Conservation (phyloP, 2,797 vertebrate species). For the Coregonus suidteri region DNA sequence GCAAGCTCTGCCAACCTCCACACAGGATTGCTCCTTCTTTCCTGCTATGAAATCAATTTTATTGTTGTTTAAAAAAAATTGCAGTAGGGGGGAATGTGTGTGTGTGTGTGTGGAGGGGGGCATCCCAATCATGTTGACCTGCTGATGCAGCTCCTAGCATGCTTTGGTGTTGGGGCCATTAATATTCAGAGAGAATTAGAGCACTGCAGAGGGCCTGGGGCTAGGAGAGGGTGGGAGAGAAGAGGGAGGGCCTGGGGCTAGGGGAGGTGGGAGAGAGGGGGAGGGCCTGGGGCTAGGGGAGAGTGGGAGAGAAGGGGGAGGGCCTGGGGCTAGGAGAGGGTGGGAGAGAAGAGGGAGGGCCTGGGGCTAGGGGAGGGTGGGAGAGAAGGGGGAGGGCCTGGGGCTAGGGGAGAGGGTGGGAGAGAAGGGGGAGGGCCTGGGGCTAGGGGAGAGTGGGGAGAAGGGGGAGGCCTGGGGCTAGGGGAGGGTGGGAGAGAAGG, state of each 20-base stretch:
- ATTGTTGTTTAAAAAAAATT: background rate
- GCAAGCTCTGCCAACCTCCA: too few species aligned
- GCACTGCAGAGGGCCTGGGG: conserved; percentile 30
- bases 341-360: too few species aligned
- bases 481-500: too few species aligned
- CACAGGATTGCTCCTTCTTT: too few species aligned
- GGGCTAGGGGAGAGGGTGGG: too few species aligned
- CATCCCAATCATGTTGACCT: background rate
- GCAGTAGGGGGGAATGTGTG: background rate
- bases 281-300: background rate
- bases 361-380: too few species aligned
- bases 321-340: too few species aligned
- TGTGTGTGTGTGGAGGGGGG: background rate
- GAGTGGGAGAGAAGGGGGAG: background rate
- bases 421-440: too few species aligned
- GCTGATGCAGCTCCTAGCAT: conserved; percentile 34
- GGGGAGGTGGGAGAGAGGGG: background rate
- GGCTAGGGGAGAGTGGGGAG: too few species aligned
- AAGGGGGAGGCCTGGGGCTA: too few species aligned
- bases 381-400: too few species aligned
- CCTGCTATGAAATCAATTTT: background rate
- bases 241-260: background rate
- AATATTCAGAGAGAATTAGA: conserved; percentile 47
- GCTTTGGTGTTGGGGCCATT: conserved; percentile 39
- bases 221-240: background rate